Evolutionary conservation across 92 coral and sea anemone genomes (phyloP).

Genomic region (Phenganax subtilis): DNA sequence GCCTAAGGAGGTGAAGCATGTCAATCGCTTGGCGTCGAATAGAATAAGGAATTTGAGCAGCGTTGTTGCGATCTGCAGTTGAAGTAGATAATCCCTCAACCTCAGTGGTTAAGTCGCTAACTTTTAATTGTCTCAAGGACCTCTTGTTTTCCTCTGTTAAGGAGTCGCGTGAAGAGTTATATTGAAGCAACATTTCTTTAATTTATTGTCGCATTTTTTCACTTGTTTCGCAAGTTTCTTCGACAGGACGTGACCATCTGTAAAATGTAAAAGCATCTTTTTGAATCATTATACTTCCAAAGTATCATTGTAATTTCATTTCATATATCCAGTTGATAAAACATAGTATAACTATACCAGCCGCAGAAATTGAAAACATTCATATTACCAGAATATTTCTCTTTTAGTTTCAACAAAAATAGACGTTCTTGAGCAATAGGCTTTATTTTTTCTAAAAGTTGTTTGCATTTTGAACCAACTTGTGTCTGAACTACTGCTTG

Average conservation of each 20-base stretch:
- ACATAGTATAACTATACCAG: background rate
- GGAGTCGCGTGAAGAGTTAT: background rate
- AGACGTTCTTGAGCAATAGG: slow-evolving; percentile 5
- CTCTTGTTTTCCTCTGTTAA: no score
- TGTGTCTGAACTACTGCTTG: background rate
- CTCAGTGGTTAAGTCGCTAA: no score
- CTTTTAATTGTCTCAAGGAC: no score
- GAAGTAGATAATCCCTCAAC: no score
- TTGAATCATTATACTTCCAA: background rate
- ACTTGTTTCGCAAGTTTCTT: slow-evolving; percentile 13
- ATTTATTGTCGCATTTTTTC: background rate
- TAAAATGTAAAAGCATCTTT: background rate
- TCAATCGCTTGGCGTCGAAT: no score
- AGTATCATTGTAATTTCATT: background rate
- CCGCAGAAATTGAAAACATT: background rate
- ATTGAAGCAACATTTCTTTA: background rate
- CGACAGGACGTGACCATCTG: slow-evolving; percentile 18
- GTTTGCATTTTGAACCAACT: background rate
- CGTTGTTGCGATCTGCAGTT: no score
- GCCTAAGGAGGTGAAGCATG: no score
- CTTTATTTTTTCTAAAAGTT: background rate
- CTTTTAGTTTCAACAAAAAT: slow-evolving; percentile 17
- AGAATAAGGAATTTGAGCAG: no score
- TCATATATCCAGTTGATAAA: background rate
- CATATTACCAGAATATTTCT: slow-evolving; percentile 21